Evolutionary conservation across 2,888 invertebrate genomes (phyloP), one percentile per base, ranked within the genome.

Genomic region (Cryptophagus acutangulus): DNA sequence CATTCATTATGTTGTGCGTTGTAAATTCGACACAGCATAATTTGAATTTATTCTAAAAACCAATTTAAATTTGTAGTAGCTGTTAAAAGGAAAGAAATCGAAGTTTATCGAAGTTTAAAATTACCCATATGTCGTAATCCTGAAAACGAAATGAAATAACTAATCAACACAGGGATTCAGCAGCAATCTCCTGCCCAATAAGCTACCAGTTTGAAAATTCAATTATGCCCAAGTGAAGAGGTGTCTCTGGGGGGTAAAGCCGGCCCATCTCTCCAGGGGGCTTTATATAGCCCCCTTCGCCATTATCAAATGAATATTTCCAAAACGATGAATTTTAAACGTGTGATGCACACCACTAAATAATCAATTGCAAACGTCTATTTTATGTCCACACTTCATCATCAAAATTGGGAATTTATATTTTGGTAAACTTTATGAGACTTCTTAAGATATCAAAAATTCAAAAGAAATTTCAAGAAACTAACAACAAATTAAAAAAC

Each of bases 171-270:
- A 55, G 61, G 57, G 57, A 54, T 55, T 52, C 52, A 49, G 55
- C 49, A 57, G 59, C 65, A 68, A 68, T 67, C 66, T 63, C 64
- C 66, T 60, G 62, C 67, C 65, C 69, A 67, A 68, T 68, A 67
- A 67, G 63, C 67, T 65, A 52, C 60, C 63, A 64, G 63, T 64
- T 62, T 61, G 64, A 63, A 66, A 67, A 69, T 69, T 68, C 69
- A 67, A 70, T 69, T 69, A 69, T 65, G 56, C 62, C 61, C 60
- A 61, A 65, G 65, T 63, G 63, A 60, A 62, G 61, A 57, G 62
- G 51, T 49, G 57, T 54, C 58, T 57, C 60, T 54, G 49, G 55
- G 59, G 57, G 57, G 54, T 46, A 56, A 48, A 34, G 45, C 29
- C 49, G 38, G 45, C 51, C 51, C 51, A 42, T 25, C 38, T 15